Evolutionary conservation across 2,113 vertebrate genomes (phyloP).

Genomic region (Trinectes maculatus): DNA sequence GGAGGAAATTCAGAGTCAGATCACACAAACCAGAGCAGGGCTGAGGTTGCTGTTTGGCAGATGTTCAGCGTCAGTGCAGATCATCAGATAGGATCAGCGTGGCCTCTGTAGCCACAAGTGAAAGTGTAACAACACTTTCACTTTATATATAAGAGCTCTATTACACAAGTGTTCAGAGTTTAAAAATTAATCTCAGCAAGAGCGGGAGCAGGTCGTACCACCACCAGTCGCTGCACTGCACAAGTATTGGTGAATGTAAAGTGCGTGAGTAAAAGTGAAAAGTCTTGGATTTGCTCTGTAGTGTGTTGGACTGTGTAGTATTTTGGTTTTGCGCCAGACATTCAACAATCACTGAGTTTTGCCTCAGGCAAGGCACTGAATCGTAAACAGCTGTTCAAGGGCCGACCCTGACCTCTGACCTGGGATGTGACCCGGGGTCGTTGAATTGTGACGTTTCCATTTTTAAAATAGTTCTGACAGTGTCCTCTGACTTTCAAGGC

Average conservation of each 20-base stretch:
- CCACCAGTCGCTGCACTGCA: not conserved
- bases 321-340: not conserved
- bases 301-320: not conserved
- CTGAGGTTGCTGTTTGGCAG: not conserved
- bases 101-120: not conserved
- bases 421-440: not conserved
- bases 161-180: slow-evolving; percentile 3
- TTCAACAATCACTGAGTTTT: not conserved
- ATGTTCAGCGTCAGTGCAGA: not conserved
- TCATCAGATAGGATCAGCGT: slow-evolving; percentile 3
- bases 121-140: slow-evolving; percentile 15
- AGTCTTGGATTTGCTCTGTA: not conserved
- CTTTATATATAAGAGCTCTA: slow-evolving; percentile 4
- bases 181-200: not conserved
- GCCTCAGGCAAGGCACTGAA: slow-evolving; percentile 3
- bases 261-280: too few species aligned
- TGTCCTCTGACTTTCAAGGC: slow-evolving; percentile 5
- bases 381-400: not conserved
- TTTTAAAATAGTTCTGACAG: not conserved
- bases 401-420: not conserved
- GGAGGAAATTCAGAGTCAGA: not conserved
- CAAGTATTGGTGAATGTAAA: too few species aligned
- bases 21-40: not conserved
- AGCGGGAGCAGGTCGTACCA: not conserved
- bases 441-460: not conserved